These are phyloP conservation scores for Poicephalus gulielmi DNA, from an alignment of 2,113 vertebrate genomes.

Conservation along the genomic window DNA sequence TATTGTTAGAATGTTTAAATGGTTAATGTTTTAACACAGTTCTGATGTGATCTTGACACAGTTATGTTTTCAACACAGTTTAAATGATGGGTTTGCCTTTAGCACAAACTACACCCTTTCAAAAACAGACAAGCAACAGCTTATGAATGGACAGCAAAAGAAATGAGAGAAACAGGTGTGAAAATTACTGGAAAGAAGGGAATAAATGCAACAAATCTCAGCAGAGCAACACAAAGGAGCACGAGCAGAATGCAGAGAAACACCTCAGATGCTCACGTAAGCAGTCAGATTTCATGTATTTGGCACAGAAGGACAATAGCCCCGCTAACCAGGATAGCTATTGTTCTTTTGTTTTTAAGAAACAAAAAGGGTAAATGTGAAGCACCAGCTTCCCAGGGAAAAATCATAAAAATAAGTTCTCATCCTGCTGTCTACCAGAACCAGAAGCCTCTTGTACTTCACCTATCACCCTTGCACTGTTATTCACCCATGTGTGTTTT, in stretches of 20 bases:
- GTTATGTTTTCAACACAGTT: neutral
- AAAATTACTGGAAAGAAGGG: neutral
- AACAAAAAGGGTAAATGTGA: slow-evolving; percentile 34
- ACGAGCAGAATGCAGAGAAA: slow-evolving; percentile 13
- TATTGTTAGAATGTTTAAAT: neutral
- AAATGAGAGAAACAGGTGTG: neutral
- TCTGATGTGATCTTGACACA: neutral
- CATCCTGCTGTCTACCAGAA: slow-evolving; percentile 35
- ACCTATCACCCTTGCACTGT: neutral
- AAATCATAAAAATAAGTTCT: slow-evolving; percentile 57
- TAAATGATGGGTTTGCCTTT: neutral
- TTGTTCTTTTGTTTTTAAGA: slow-evolving; percentile 67
- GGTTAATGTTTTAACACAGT: neutral
- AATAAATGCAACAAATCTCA: neutral
- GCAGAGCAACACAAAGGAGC: slow-evolving; percentile 19
- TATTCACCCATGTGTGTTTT: neutral
- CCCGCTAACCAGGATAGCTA: slow-evolving; percentile 41
- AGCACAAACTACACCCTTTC: neutral
- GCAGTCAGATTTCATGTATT: slow-evolving; percentile 54
- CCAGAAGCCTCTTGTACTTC: neutral
- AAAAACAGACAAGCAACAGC: neutral
- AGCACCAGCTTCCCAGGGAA: slow-evolving; percentile 57
- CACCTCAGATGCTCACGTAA: slow-evolving; percentile 2
- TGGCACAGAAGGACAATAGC: slow-evolving; percentile 38
- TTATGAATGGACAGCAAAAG: neutral